These are phyloP conservation scores for Willowsia nigromaculata DNA, from an alignment of 2,888 invertebrate genomes.

Conservation along the genomic window DNA sequence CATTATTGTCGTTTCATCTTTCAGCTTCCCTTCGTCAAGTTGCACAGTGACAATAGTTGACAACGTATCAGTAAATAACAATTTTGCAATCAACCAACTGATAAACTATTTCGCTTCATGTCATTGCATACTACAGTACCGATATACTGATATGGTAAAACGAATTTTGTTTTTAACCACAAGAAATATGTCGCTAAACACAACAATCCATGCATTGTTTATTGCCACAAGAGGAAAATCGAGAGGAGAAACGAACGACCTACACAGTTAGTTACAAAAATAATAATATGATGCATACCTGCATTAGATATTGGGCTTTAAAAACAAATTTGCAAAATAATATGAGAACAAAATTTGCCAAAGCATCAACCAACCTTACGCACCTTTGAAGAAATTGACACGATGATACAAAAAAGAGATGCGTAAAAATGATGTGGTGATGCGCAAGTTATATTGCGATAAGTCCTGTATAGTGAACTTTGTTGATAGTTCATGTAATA, in stretches of 20 bases:
- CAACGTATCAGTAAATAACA: conserved; percentile 11
- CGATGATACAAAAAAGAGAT: background rate
- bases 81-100: conserved; percentile 37
- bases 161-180: conserved; percentile 43
- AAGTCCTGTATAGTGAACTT: background rate
- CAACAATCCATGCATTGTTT: conserved; percentile 58
- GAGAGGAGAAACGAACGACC: background rate
- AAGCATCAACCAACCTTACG: background rate
- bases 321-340: background rate
- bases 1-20: conserved; percentile 45
- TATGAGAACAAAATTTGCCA: background rate
- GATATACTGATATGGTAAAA: background rate
- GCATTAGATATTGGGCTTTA: background rate
- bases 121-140: background rate
- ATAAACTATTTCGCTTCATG: conserved; percentile 36
- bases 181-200: conserved; percentile 61
- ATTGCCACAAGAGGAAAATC: conserved; percentile 22
- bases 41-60: conserved; percentile 18
- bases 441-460: background rate
- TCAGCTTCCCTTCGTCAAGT: background rate
- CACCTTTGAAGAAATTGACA: conserved; percentile 54
- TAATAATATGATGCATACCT: background rate
- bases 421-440: conserved; percentile 47
- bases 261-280: background rate
- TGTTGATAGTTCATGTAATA: background rate